Conservation (phyloP, 2,888 invertebrate genomes). For the Caenorhabditis drosophilae region DNA sequence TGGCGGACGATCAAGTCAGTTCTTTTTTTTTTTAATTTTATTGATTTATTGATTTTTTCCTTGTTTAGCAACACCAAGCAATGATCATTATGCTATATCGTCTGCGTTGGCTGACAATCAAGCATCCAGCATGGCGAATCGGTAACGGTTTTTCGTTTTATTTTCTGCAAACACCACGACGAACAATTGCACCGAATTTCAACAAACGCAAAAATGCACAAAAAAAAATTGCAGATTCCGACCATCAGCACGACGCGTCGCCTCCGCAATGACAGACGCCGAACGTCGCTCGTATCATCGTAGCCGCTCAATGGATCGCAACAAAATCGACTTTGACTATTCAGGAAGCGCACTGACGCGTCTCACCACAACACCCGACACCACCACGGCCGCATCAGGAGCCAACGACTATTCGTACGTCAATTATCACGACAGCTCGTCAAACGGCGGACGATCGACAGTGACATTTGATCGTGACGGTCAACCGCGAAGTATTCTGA, state of each 20-base stretch:
- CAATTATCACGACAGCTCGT: slow-evolving; percentile 63
- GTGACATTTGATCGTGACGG: slow-evolving; percentile 42
- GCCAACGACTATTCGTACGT: slow-evolving; percentile 67
- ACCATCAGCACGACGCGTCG: slow-evolving; percentile 43
- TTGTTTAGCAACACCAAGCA: slow-evolving; percentile 33
- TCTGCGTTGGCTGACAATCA: slow-evolving; percentile 28
- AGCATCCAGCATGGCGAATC: slow-evolving; percentile 25
- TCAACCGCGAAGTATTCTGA: slow-evolving; percentile 60
- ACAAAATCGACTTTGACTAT: slow-evolving; percentile 40
- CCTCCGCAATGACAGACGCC: slow-evolving; percentile 49
- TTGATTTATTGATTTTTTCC: too few relatives aligned
- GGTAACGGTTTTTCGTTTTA: too few relatives aligned
- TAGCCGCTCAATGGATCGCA: slow-evolving; percentile 52
- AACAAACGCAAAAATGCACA: too few relatives aligned
- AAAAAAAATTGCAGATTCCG: too few relatives aligned
- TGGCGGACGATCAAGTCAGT: slow-evolving; percentile 30
- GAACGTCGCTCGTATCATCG: slow-evolving; percentile 47
- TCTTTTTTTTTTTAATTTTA: neutral
- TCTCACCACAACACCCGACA: slow-evolving; percentile 49
- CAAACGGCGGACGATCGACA: slow-evolving; percentile 25
- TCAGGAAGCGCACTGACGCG: slow-evolving; percentile 14
- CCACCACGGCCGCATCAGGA: too few relatives aligned
- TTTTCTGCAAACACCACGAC: too few relatives aligned
- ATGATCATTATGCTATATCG: slow-evolving; percentile 33
- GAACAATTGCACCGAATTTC: too few relatives aligned